phyloP scores from a whole-genome alignment of 2,888 invertebrate species.

The Lasioglossum villosulum region DNA sequence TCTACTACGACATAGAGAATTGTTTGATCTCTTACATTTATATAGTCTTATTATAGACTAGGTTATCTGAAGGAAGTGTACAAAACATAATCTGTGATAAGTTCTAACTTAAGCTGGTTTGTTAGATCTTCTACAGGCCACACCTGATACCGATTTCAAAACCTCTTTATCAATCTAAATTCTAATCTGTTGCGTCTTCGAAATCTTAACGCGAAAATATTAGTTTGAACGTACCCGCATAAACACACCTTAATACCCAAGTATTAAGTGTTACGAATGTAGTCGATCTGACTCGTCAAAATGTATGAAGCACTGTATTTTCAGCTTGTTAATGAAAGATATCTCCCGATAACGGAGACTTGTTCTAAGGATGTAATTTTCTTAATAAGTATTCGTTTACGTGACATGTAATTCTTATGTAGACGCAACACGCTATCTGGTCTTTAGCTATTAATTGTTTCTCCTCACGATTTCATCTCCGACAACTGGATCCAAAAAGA shows the following conservation, averaged over 20 bases:
- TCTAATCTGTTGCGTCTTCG: background rate
- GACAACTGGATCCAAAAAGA: slow-evolving; percentile 12
- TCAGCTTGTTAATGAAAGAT: background rate
- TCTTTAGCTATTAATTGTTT: slow-evolving; percentile 37
- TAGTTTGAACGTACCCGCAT: background rate
- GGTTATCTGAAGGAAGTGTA: background rate
- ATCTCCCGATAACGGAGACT: background rate
- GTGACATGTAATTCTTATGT: slow-evolving; percentile 16
- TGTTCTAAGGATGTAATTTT: background rate
- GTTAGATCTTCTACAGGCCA: background rate
- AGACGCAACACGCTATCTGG: slow-evolving; percentile 1
- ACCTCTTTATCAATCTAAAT: background rate
- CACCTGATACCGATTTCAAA: background rate
- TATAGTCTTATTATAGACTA: background rate
- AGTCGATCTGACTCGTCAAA: background rate
- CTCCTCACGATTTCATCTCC: slow-evolving; percentile 29
- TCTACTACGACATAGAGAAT: background rate
- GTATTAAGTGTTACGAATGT: background rate
- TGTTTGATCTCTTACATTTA: background rate
- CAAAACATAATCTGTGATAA: background rate
- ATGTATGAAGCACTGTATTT: background rate
- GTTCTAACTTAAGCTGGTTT: background rate
- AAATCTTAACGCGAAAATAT: background rate
- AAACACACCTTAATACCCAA: too few species aligned
- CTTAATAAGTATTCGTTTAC: slow-evolving; percentile 11